These are phyloP conservation scores for Eilema griseolum DNA, from an alignment of 2,888 invertebrate species.

Conservation along the genomic window DNA sequence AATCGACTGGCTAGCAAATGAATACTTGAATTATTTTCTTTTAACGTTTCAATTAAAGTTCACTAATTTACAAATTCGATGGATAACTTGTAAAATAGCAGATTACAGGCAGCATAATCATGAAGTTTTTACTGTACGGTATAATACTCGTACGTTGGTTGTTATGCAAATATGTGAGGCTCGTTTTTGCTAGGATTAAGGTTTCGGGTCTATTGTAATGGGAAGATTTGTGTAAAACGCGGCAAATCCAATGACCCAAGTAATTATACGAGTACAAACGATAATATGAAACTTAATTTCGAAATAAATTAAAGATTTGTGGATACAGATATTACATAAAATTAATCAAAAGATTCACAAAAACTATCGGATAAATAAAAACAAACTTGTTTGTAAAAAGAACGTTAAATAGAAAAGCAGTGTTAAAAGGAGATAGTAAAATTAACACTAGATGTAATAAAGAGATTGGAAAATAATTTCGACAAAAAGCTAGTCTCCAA, in stretches of 20 bases:
- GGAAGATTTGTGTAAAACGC: slow-evolving; percentile 68
- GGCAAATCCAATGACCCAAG: slow-evolving; percentile 61
- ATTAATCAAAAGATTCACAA: slow-evolving; percentile 32
- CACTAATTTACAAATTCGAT: slow-evolving; percentile 56
- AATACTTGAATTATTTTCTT: slow-evolving; percentile 52
- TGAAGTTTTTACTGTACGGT: slow-evolving; percentile 49
- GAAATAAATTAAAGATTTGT: slow-evolving; percentile 38
- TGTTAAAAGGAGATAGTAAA: slow-evolving; percentile 65
- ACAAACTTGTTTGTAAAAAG: slow-evolving; percentile 47
- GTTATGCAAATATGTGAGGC: slow-evolving; percentile 65
- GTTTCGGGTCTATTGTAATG: slow-evolving; percentile 67
- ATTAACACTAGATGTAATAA: slow-evolving; percentile 78
- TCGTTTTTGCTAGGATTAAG: slow-evolving; percentile 68
- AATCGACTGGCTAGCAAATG: slow-evolving; percentile 51
- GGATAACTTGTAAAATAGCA: slow-evolving; percentile 56
- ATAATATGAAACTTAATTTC: slow-evolving; percentile 52
- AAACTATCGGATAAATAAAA: slow-evolving; percentile 33
- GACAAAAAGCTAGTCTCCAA: slow-evolving; percentile 84
- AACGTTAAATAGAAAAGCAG: slow-evolving; percentile 42
- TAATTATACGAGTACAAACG: slow-evolving; percentile 51
- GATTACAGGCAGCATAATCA: slow-evolving; percentile 50
- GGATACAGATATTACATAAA: slow-evolving; percentile 27
- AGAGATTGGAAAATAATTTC: slow-evolving; percentile 83
- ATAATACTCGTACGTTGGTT: slow-evolving; percentile 57
- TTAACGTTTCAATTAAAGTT: slow-evolving; percentile 54